Conservation (phyloP, 2,888 invertebrate genomes). For the Heterodera filipjevi region DNA sequence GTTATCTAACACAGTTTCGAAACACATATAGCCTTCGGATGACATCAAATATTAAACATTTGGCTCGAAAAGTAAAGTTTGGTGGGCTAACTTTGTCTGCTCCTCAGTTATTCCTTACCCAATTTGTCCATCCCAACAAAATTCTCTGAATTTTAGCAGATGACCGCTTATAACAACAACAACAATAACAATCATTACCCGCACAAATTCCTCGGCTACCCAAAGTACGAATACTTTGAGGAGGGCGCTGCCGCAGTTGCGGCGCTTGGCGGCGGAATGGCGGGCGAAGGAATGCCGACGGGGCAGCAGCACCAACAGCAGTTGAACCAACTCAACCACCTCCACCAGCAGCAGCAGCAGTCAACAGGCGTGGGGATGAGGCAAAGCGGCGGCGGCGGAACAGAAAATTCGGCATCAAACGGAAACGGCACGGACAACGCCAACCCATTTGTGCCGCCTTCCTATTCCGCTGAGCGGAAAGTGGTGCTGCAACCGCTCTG, state of each 20-base stretch:
- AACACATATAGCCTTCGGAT: no score
- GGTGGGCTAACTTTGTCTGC: no score
- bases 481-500: slow-evolving; percentile 61
- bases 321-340: no score
- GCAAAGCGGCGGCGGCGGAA: background rate
- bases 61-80: no score
- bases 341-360: background rate
- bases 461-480: slow-evolving; percentile 60
- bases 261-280: slow-evolving; percentile 17
- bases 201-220: slow-evolving; percentile 37
- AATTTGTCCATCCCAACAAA: background rate
- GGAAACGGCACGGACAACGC: slow-evolving; percentile 11
- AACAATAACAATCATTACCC: slow-evolving; percentile 28
- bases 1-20: no score
- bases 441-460: slow-evolving; percentile 61
- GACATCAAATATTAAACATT: no score
- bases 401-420: no score
- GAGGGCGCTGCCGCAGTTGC: slow-evolving; percentile 24
- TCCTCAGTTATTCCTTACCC: no score
- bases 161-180: slow-evolving; percentile 19
- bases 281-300: background rate
- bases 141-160: background rate
- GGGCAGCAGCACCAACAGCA: background rate
- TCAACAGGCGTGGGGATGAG: background rate
- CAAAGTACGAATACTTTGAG: slow-evolving; percentile 44